Evolutionary conservation across 2,888 invertebrate species (phyloP).

Genomic region (Acanthosoma haemorrhoidale): DNA sequence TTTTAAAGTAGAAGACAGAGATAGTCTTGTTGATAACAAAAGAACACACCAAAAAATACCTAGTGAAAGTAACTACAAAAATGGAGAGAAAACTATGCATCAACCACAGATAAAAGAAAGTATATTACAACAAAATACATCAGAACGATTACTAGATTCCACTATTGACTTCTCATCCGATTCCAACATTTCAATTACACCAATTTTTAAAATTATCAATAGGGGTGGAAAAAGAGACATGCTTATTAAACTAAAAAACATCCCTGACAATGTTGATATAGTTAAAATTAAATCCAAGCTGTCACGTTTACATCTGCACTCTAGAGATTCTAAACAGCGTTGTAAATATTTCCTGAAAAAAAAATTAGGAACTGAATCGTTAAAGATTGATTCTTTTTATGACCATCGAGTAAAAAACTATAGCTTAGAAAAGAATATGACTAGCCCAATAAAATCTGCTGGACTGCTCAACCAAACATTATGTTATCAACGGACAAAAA

Average conservation of each 20-base stretch:
- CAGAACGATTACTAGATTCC: too few species aligned
- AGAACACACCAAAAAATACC: too few species aligned
- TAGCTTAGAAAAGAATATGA: not conserved
- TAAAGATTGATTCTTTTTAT: not conserved
- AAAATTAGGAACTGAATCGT: not conserved
- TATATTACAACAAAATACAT: too few species aligned
- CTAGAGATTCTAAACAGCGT: not conserved
- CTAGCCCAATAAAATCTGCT: not conserved
- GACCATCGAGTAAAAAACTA: not conserved
- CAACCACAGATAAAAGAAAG: too few species aligned
- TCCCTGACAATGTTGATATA: not conserved
- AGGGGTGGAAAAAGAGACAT: not conserved
- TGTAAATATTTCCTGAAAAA: not conserved
- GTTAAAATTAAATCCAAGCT: not conserved
- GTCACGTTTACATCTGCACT: too few species aligned
- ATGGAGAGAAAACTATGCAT: too few species aligned
- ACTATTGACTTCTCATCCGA: not conserved
- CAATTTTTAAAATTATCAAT: not conserved
- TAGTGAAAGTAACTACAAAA: too few species aligned
- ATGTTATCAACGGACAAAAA: too few species aligned
- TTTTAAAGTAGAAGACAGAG: too few species aligned
- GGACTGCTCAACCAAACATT: too few species aligned
- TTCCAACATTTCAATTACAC: not conserved
- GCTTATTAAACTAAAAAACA: not conserved
- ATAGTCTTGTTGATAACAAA: too few species aligned